Evolutionary conservation across 2,888 invertebrate species (phyloP).

Genomic region (Baccha elongata): DNA sequence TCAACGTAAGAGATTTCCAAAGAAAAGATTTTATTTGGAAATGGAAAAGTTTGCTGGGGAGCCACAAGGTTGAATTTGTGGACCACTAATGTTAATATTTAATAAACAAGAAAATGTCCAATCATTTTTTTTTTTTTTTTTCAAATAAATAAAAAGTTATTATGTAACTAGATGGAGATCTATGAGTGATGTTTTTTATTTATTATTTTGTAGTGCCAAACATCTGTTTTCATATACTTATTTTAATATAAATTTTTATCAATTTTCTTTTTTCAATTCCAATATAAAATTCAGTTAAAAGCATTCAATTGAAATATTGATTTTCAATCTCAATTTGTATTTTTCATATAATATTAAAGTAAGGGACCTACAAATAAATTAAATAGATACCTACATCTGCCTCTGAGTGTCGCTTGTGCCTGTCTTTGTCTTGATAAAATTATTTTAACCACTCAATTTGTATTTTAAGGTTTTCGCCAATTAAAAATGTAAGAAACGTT

Average conservation of each 20-base stretch:
- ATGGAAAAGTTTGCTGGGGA: neutral
- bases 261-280: too few species aligned
- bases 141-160: too few species aligned
- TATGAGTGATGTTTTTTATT: too few species aligned
- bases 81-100: neutral
- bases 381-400: slow-evolving; percentile 37
- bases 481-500: slow-evolving; percentile 61
- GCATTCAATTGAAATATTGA: slow-evolving; percentile 18
- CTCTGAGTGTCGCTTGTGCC: neutral
- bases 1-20: slow-evolving; percentile 19
- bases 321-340: slow-evolving; percentile 45
- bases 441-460: slow-evolving; percentile 46
- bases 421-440: slow-evolving; percentile 20
- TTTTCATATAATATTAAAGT: slow-evolving; percentile 50
- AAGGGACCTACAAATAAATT: slow-evolving; percentile 1
- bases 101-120: neutral
- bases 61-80: neutral
- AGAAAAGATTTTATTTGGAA: slow-evolving; percentile 16
- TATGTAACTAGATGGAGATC: too few species aligned
- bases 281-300: neutral
- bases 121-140: too few species aligned
- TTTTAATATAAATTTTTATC: too few species aligned
- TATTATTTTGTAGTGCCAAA: too few species aligned
- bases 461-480: slow-evolving; percentile 48
- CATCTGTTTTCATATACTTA: too few species aligned